phyloP scores from a whole-genome alignment of 2,888 invertebrate genomes.

The Rhagonycha lutea region DNA sequence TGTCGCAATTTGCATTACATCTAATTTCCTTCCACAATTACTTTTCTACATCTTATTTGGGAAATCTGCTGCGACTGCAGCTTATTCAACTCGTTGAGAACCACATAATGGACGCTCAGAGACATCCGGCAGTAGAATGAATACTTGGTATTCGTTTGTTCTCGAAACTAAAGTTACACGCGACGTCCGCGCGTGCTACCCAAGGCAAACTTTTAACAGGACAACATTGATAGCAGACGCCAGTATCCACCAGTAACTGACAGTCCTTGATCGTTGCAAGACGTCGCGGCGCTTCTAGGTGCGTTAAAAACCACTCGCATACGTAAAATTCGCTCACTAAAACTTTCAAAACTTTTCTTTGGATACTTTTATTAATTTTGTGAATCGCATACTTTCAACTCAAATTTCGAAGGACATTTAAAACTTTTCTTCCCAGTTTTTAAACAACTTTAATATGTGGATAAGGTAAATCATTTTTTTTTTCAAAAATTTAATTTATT shows the following conservation, averaged over 20 bases:
- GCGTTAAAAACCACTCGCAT: background rate
- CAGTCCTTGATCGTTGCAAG: conserved; percentile 23
- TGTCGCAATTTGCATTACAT: conserved; percentile 7
- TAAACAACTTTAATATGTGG: background rate
- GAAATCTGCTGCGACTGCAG: conserved; percentile 24
- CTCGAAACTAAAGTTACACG: conserved; percentile 15
- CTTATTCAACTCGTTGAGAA: conserved; percentile 20
- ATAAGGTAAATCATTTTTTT: background rate
- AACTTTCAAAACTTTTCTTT: background rate
- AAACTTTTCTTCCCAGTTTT: background rate
- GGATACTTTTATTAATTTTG: background rate
- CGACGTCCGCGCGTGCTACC: conserved; percentile 25
- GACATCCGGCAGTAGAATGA: conserved; percentile 24
- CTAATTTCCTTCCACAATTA: conserved; percentile 10
- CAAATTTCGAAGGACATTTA: background rate
- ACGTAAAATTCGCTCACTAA: background rate
- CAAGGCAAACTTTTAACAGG: conserved; percentile 20
- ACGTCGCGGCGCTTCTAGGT: conserved; percentile 25
- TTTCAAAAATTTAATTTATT: background rate
- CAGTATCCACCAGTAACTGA: conserved; percentile 18
- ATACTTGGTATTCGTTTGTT: conserved; percentile 14
- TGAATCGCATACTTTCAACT: background rate
- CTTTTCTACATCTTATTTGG: conserved; percentile 15
- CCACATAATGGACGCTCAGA: conserved; percentile 24
- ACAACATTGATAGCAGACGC: conserved; percentile 30